Evolutionary conservation across 2,888 invertebrate species (phyloP), one percentile per base, ranked within the genome.

Genomic region (Clusia tigrina): DNA sequence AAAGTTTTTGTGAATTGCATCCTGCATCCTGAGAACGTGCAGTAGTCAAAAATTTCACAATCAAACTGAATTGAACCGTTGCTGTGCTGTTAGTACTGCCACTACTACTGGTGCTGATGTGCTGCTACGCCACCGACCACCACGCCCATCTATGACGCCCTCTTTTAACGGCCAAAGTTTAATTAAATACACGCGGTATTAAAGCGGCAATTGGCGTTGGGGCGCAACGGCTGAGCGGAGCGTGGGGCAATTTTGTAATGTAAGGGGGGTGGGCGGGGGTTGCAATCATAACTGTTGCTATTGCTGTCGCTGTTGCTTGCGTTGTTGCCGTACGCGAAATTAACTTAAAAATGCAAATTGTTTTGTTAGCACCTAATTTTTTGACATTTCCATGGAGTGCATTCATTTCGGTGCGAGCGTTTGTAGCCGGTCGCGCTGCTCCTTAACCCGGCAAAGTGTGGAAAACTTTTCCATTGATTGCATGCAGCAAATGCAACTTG

Each of bases 361-460:
- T 80, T 80, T 80, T 80, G 81, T 78, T 80, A 81, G 78, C 79
- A 80, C 81, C 81, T 80, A 77, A 76, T 81, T 78, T 81, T 67
- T 74, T 63, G 64, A 69, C 69, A 78, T 78, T 69, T 72, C 66
- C 72, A 65, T 60, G 52, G 54, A 18, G 22, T 23, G 20, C 5
- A 18, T 20, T 58, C 24, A 25, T 48, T 25, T n/a, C n/a, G n/a
- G n/a, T n/a, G n/a, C n/a, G n/a, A n/a, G n/a, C n/a, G n/a, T n/a
- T n/a, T n/a, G n/a, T n/a, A n/a, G n/a, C n/a, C n/a, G n/a, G n/a
- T 58, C 26, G 25, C 54, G 3, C 37, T 32, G 5, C 17, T 32
- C n/a, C 26, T 54, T n/a, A 9, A 15, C 55, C 48, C 65, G 51
- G 59, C 24, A 20, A 32, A 51, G 48, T 48, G 52, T 61, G 52